Evolutionary conservation across 2,888 invertebrate species (phyloP).

Genomic region (Eubasilissa splendida): DNA sequence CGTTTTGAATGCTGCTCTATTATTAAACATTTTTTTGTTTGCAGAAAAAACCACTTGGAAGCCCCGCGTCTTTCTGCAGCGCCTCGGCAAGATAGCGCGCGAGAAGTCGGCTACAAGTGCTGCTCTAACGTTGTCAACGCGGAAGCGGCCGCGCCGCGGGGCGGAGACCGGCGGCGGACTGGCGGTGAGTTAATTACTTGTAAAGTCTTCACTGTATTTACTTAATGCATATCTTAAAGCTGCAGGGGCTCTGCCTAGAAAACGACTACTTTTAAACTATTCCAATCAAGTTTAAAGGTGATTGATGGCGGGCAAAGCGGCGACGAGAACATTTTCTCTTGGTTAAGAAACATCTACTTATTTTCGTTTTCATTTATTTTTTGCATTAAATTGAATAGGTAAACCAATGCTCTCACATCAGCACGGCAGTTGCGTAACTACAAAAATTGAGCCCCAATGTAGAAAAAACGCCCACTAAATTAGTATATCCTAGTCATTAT

Average conservation of each 20-base stretch:
- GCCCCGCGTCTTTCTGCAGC: not conserved
- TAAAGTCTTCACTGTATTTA: slow-evolving; percentile 13
- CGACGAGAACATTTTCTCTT: no score
- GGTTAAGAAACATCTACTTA: no score
- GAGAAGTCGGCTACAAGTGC: slow-evolving; percentile 32
- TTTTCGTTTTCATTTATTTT: not conserved
- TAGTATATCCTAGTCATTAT: no score
- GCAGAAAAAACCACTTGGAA: slow-evolving; percentile 3
- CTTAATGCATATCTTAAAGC: slow-evolving; percentile 22
- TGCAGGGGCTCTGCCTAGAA: slow-evolving; percentile 3
- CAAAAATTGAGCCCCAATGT: no score
- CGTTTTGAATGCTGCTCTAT: not conserved
- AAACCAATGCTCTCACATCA: no score
- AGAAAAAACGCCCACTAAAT: no score
- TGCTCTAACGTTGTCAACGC: no score
- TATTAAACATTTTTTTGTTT: slow-evolving; percentile 9
- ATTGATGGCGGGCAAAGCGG: slow-evolving; percentile 12
- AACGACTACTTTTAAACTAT: slow-evolving; percentile 5
- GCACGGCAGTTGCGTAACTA: no score
- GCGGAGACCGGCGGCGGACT: slow-evolving; percentile 2
- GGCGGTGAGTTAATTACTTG: slow-evolving; percentile 33
- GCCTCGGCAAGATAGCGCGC: not conserved
- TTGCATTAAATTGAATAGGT: not conserved
- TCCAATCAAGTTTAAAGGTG: slow-evolving; percentile 29
- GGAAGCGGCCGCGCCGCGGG: not conserved